Evolutionary conservation across 2,888 invertebrate genomes (phyloP).

Genomic region (Steinernema carpocapsae): DNA sequence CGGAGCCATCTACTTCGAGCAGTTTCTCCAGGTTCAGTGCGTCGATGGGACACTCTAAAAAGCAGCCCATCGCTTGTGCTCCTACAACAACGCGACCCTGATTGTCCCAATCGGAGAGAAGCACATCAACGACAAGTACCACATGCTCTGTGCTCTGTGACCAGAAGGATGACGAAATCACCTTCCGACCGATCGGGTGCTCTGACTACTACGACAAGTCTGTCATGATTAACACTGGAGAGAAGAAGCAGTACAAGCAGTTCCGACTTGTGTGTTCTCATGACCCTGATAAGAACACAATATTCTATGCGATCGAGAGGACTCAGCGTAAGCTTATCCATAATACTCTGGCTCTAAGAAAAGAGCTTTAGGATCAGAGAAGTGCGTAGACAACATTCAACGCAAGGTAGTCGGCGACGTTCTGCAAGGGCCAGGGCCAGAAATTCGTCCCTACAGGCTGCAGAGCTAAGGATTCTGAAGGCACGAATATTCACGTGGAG

Average conservation of each 20-base stretch:
- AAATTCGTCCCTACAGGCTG: conserved; percentile 16
- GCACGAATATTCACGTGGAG: conserved; percentile 21
- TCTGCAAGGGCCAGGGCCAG: background rate
- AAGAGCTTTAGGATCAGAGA: background rate
- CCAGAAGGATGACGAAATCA: background rate
- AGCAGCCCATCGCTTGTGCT: conserved; percentile 1
- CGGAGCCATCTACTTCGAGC: conserved; percentile 20
- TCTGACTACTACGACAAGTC: conserved; percentile 24
- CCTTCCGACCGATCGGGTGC: conserved; percentile 19
- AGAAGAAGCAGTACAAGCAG: conserved; percentile 17
- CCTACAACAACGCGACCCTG: conserved; percentile 16
- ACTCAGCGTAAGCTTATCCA: background rate
- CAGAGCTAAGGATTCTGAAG: conserved; percentile 9
- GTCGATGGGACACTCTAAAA: conserved; percentile 12
- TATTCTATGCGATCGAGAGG: conserved; percentile 5
- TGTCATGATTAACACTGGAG: conserved; percentile 4
- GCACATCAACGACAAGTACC: conserved; percentile 17
- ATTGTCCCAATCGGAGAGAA: conserved; percentile 14
- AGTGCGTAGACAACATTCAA: conserved; percentile 17
- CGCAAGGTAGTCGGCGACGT: conserved; percentile 22
- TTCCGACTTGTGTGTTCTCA: background rate
- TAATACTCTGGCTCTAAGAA: background rate
- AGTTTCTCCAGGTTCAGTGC: conserved; percentile 16
- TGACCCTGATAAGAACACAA: conserved; percentile 2
- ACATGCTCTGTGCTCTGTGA: conserved; percentile 26